Base-by-base conservation (phyloP, 2,888 invertebrate genomes). In the Volucella inanis region DNA sequence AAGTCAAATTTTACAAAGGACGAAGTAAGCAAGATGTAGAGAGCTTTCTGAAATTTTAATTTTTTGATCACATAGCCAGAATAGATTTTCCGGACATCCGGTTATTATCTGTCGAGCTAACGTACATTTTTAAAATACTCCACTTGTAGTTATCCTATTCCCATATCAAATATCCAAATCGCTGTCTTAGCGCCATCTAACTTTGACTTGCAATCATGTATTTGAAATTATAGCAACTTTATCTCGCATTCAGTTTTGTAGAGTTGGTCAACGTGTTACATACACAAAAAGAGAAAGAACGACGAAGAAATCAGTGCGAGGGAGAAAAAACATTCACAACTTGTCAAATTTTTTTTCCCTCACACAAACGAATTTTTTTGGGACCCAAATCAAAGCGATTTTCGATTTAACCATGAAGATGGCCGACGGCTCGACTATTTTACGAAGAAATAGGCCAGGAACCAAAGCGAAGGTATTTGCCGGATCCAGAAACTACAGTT, bases 361-460 rank as follows among this genome's bases (percentile, higher is more conserved):
- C 80, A 52, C 49, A 68, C 64, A 77, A 81, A 81, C 85, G 81
- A 81, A 77, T 61, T 85, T 84, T 31, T 31, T 81, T 81, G 71
- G 57, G 52, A 77, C 55, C 72, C 85, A 85, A 85, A 85, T 85
- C 76, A 80, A 76, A 85, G 76, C 81, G 76, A 85, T 77, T 85
- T 80, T 77, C 54, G 71, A 81, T 85, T 81, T 85, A 90, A 91
- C 90, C 93, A 95, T 95, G 95, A 95, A 95, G 94, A 97, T 97
- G 97, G 96, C 96, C 91, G 97, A 97, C 92, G 95, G 95, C 89
- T 94, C 95, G 89, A 94, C 95, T 92, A 95, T 97, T 93, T 93
- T 97, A 89, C 94, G 97, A 93, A 95, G 97, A 93, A 98, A 98
- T 93, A 95, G 97, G 90, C 97, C 97, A 88, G 98, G 98, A 90